Base-by-base conservation (phyloP, 1,140 invertebrate species). In the Tetraneura akinire region DNA sequence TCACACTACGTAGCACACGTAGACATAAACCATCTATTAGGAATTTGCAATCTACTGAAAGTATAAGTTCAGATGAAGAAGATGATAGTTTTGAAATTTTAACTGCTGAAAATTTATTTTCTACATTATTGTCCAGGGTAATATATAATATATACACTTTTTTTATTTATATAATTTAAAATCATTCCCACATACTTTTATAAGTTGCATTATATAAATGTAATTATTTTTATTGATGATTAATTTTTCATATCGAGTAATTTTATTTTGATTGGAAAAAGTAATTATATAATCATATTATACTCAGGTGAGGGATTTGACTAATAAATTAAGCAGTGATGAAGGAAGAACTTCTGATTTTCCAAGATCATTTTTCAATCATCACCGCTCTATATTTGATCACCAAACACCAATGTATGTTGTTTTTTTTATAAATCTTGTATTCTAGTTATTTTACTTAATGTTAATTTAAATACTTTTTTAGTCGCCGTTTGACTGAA, bases 61-160 rank as follows among this genome's bases (percentile, higher is more conserved):
- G 93, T 78, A 88, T 94, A 53, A 94, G 93, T 83, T 95, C 93
- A 14, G 93, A 93, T 55, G 94, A 95, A 84, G 94, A 95, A 83
- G 93, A 94, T 83, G 94, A 95, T 85, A 93, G 93, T 81, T 96
- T 96, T 88, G 93, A 96, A 84, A 89, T 95, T 80, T 88, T 96
- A 60, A 96, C 94, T 3, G 94, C 94, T 1, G 94, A 96, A 86
- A 95, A 95, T 85, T 87, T 96, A 42, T 96, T 96, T 86, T 95
- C 93, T 1, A 95, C 93, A 0, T 86, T 96, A 51, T 86, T 96
- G 55, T 93, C 93, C 81, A 89, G 94, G 84, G 94, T 96, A 85
- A 85, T 73, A 45, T 45, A 45, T n/a, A n/a, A n/a, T n/a, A 37
- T 0, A 18, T 26, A 57, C 26, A 26, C 14, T 55, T 57, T 49